Conservation (phyloP, 2,113 vertebrate genomes). For the Eudorcas thomsonii region DNA sequence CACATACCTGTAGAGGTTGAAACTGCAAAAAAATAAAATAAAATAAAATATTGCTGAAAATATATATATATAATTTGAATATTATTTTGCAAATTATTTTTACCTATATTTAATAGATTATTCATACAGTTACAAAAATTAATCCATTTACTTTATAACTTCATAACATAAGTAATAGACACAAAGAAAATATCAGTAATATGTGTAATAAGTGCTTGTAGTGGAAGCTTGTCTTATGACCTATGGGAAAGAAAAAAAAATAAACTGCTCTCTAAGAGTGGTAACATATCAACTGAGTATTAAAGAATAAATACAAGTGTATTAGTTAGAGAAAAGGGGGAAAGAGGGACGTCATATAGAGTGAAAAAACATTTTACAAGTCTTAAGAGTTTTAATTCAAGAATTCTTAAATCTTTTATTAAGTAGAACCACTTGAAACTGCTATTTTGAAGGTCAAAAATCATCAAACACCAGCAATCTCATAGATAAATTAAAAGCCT, state of each 20-base stretch:
- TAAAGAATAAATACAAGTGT: background rate
- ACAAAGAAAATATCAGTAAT: background rate
- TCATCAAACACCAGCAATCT: background rate
- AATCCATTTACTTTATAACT: background rate
- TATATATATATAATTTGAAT: background rate
- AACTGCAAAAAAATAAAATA: too few species aligned
- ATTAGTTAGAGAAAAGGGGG: background rate
- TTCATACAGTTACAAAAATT: background rate
- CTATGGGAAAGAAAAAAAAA: background rate
- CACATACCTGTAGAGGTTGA: too few species aligned
- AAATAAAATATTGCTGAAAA: too few species aligned
- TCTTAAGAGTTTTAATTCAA: background rate
- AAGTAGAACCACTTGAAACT: background rate
- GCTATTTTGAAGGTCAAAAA: background rate
- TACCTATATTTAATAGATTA: background rate
- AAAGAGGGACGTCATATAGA: background rate
- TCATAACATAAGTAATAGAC: background rate
- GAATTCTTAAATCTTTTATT: background rate
- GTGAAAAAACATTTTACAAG: background rate
- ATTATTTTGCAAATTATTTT: background rate
- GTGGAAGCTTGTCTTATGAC: background rate
- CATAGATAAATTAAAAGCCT: background rate
- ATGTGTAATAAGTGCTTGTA: background rate
- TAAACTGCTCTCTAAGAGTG: background rate
- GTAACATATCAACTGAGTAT: background rate